A percentile compares a stretch with the other conserved stretches of the same genome.
These are phyloP conservation scores for Magallana angulata DNA, from an alignment of 1,140 invertebrate genomes.

Conservation along the genomic window DNA sequence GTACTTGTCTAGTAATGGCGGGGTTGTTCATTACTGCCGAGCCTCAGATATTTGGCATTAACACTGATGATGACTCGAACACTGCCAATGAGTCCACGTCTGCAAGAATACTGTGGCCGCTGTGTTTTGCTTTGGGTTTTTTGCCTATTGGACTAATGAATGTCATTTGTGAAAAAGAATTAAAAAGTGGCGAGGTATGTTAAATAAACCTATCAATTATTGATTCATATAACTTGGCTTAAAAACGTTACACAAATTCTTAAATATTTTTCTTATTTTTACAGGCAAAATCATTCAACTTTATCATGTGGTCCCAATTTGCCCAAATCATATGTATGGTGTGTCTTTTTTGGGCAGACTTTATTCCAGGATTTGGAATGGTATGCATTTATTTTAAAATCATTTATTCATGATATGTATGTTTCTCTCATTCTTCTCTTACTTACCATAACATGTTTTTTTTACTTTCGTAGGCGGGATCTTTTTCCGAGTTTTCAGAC, in stretches of 20 bases:
- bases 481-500: slow-evolving; percentile 50
- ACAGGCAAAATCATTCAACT: slow-evolving; percentile 62
- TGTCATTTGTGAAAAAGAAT: slow-evolving; percentile 58
- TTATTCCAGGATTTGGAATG: slow-evolving; percentile 65
- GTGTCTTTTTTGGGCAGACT: slow-evolving; percentile 66
- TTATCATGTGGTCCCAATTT: slow-evolving; percentile 63
- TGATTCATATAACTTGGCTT: no score
- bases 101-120: slow-evolving; percentile 62
- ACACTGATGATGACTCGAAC: slow-evolving; percentile 39
- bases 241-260: background rate
- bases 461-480: slow-evolving; percentile 56
- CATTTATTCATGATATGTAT: background rate
- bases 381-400: slow-evolving; percentile 49
- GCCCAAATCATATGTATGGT: slow-evolving; percentile 58
- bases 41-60: slow-evolving; percentile 64
- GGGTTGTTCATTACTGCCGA: slow-evolving; percentile 63
- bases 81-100: background rate
- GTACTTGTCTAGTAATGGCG: slow-evolving; percentile 58
- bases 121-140: slow-evolving; percentile 59
- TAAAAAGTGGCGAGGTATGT: slow-evolving; percentile 59
- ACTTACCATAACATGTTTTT: background rate
- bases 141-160: slow-evolving; percentile 59
- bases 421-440: background rate
- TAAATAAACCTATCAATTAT: background rate
- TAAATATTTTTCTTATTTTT: slow-evolving; percentile 24